A percentile compares a stretch with the other conserved stretches of the same genome.
Evolutionary conservation across 2,797 vertebrate species (phyloP).

Genomic region (Petrocephalus schoutedeni): DNA sequence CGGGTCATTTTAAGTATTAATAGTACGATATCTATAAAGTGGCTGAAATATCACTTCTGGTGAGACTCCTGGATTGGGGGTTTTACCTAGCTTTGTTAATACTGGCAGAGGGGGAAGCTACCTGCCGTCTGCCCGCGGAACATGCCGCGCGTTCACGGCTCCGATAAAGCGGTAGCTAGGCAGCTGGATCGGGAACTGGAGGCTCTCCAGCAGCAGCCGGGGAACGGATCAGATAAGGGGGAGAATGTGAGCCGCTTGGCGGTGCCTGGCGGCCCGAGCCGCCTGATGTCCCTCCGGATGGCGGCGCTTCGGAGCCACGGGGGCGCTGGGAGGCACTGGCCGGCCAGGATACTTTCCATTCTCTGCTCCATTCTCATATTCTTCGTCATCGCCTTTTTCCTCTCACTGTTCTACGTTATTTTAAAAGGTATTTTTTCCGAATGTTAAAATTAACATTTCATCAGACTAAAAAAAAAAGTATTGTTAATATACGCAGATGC

Average conservation of each 20-base stretch:
- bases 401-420: slow-evolving; percentile 57
- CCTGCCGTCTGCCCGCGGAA: not conserved
- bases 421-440: slow-evolving; percentile 52
- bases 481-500: not conserved
- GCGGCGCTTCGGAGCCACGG: not conserved
- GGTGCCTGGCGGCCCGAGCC: not conserved
- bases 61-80: not conserved
- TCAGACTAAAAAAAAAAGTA: not conserved
- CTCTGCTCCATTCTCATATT: slow-evolving; percentile 44
- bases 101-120: not conserved
- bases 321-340: slow-evolving; percentile 38
- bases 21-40: not conserved
- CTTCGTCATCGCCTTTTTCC: slow-evolving; percentile 46
- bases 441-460: not conserved
- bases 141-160: slow-evolving; percentile 9
- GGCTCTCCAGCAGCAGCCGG: not conserved
- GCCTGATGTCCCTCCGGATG: not conserved
- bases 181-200: slow-evolving; percentile 19
- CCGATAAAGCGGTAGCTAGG: not conserved
- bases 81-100: not conserved
- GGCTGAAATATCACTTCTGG: not conserved
- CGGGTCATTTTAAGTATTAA: not conserved
- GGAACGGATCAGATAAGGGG: not conserved
- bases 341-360: slow-evolving; percentile 40
- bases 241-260: not conserved